These are phyloP conservation scores for Hypolimnas misippus DNA, from an alignment of 2,888 invertebrate species.

Conservation along the genomic window DNA sequence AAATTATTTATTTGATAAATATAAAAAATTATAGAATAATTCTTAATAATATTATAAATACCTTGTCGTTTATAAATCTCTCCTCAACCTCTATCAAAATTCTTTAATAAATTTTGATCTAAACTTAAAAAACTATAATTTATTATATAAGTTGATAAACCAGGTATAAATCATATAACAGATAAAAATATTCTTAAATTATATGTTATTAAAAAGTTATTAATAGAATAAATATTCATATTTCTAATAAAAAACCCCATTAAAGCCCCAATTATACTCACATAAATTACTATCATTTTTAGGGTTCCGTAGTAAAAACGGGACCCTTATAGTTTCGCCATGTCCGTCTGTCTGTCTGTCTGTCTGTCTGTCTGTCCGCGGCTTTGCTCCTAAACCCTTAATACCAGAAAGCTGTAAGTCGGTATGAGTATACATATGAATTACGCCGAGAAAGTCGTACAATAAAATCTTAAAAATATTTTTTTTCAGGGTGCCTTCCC, in stretches of 20 bases:
- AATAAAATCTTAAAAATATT: no score
- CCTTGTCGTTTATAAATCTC: constrained; percentile 58
- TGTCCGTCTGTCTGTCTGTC: no score
- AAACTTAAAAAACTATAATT: constrained; percentile 73
- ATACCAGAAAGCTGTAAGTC: no score
- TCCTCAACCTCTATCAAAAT: constrained; percentile 78
- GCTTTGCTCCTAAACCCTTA: no score
- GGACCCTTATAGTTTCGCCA: no score
- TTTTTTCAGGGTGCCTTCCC: no score
- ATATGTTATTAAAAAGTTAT: constrained; percentile 59
- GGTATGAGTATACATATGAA: no score
- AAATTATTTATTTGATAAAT: constrained; percentile 6
- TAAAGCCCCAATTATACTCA: constrained; percentile 68
- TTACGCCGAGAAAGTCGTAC: no score
- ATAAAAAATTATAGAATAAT: constrained; percentile 8
- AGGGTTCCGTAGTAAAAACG: no score
- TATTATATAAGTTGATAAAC: constrained; percentile 72
- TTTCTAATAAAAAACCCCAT: constrained; percentile 73
- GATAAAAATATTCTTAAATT: no score
- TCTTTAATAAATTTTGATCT: constrained; percentile 67
- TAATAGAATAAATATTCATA: constrained; percentile 67
- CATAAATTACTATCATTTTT: constrained; percentile 82
- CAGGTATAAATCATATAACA: constrained; percentile 82
- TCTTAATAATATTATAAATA: constrained; percentile 23
- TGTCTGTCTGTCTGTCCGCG: no score